A percentile compares a stretch with the other conserved stretches of the same genome.
Conservation (phyloP, 2,888 invertebrate genomes). For the Altica lythri region DNA sequence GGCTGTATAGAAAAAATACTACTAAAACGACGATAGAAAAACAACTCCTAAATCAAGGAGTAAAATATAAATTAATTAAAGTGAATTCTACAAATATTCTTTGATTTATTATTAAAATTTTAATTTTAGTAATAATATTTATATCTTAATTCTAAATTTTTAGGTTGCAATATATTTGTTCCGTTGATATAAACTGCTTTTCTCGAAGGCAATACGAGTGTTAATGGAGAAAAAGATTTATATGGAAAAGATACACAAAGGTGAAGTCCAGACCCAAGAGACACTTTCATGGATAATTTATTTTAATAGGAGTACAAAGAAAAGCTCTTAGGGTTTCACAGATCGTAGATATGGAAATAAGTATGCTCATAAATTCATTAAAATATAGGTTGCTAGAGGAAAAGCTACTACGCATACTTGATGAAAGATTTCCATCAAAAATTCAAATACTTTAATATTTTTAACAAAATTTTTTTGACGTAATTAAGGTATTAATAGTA, state of each 20-base stretch:
- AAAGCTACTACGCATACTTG: constrained; percentile 3
- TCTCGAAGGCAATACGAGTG: constrained; percentile 4
- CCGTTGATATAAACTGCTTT: background rate
- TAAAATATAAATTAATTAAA: no score
- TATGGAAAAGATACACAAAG: constrained; percentile 12
- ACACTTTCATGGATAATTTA: constrained; percentile 20
- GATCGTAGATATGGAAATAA: constrained; percentile 22
- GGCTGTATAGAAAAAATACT: no score
- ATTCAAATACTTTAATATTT: no score
- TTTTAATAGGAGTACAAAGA: constrained; percentile 22
- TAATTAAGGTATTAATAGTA: no score
- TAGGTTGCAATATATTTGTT: no score
- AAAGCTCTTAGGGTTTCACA: constrained; percentile 19
- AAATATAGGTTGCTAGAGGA: constrained; percentile 13
- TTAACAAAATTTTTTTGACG: no score
- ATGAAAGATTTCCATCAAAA: background rate
- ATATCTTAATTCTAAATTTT: no score
- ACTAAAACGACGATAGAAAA: no score
- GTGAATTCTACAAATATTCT: no score
- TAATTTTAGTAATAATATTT: no score
- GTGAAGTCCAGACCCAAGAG: constrained; percentile 17
- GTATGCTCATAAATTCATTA: constrained; percentile 18
- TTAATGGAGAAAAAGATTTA: constrained; percentile 19
- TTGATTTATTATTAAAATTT: no score
- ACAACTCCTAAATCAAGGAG: no score